Base-by-base conservation (phyloP, 2,797 vertebrate genomes). In the Chromobotia macracanthus region DNA sequence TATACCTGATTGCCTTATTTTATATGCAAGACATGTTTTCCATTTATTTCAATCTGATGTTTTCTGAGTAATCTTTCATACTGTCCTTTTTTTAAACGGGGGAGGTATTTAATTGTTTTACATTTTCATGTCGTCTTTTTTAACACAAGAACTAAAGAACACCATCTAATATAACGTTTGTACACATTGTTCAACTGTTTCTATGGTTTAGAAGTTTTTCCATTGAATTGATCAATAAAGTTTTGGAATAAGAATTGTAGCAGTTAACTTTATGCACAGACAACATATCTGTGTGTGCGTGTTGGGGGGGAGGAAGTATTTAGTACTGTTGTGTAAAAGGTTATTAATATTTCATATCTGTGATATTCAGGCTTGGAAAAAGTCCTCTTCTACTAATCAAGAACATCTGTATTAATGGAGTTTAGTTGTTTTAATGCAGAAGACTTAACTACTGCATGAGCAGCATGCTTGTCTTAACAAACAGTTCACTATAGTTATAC, bases 161-260 rank as follows among this genome's bases (percentile, higher is more conserved):
- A 93, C 87, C 90, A 92, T 90, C 91, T 93, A 92, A 92, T 91
- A 92, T 92, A 90, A 91, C 88, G 87, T 92, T 92, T 93, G 88
- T 93, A 93, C 51, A 76, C 91, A 92, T 90, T 90, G 77, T 83
- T 85, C 68, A 70, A 71, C 79, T 83, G 91, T 93, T 94, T 93
- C 90, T 91, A 92, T 89, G 84, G 80, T 84, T 87, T 86, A 50
- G 71, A 75, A n/a, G n/a, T 72, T 89, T 89, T 90, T 88, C 83
- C 88, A 83, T 63, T 65, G 87, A 92, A 91, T 88, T 91, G 87
- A 91, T 90, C 84, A 91, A 94, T 94, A 93, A 94, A 91, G 80
- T 88, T 92, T 94, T 92, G 91, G 89, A 89, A 75, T 16, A 18
- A 23, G 19, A 72, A 23, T 15, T 56, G 46, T 25, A 23, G 44